Percentiles rank a stretch among this genome's conserved stretches.
phyloP scores from a whole-genome alignment of 2,797 vertebrate genomes.

The Orestias chungarensis region DNA sequence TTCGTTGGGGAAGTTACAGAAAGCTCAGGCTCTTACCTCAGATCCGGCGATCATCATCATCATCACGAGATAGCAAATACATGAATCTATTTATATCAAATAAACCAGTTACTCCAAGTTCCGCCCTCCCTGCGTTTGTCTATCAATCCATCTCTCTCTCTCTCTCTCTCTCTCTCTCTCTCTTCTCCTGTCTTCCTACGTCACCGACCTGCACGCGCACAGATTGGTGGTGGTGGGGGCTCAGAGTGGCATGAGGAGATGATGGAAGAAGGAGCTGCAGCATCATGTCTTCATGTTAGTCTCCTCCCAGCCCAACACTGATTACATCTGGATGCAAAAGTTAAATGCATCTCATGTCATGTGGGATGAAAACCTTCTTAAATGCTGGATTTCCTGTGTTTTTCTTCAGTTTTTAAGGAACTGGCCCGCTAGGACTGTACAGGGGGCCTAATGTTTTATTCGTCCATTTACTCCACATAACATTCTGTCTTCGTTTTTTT shows the following conservation, averaged over 20 bases:
- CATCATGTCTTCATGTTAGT: slow-evolving; percentile 45
- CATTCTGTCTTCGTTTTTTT: neutral
- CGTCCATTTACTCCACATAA: neutral
- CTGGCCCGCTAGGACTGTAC: neutral
- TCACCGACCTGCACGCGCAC: slow-evolving; percentile 80
- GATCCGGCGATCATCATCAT: slow-evolving; percentile 62
- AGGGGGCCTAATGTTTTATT: neutral
- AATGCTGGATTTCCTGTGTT: neutral
- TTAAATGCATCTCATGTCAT: neutral
- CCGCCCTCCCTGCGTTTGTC: slow-evolving; percentile 78
- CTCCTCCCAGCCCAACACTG: neutral
- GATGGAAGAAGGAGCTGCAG: slow-evolving; percentile 69
- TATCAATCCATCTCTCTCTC: slow-evolving; percentile 76
- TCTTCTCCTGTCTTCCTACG: slow-evolving; percentile 68
- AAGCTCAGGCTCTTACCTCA: slow-evolving; percentile 71
- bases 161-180: slow-evolving; percentile 44
- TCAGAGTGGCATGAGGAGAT: slow-evolving; percentile 65
- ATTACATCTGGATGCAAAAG: neutral
- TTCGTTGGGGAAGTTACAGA: slow-evolving; percentile 64
- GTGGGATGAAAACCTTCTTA: neutral
- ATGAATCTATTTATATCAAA: too few species aligned
- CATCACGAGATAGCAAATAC: slow-evolving; percentile 69
- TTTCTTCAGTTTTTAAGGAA: slow-evolving; percentile 20
- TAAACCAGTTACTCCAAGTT: slow-evolving; percentile 76
- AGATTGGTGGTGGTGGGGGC: slow-evolving; percentile 64